Evolutionary conservation across 2,113 vertebrate genomes (phyloP).

Genomic region (Budorcas taxicolor): DNA sequence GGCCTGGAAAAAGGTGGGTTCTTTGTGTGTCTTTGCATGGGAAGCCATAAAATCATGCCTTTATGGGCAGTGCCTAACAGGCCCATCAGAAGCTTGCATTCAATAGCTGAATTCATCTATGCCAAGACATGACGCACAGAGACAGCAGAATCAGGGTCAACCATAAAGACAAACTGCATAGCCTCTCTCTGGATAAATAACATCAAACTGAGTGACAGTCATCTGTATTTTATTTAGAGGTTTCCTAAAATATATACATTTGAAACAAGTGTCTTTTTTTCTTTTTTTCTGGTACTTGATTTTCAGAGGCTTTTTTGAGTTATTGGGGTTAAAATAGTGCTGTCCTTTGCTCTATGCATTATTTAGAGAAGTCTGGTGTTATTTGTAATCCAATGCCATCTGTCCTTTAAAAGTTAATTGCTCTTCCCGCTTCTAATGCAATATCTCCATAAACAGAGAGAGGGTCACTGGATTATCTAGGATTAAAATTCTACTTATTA

Average conservation of each 20-base stretch:
- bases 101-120: not conserved
- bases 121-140: not conserved
- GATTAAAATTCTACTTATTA: constrained; percentile 32
- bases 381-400: constrained; percentile 35
- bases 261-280: not conserved
- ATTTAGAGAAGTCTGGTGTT: constrained; percentile 8
- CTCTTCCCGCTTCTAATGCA: constrained; percentile 2
- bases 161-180: not conserved
- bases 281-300: not conserved
- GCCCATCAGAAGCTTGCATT: not conserved
- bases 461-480: constrained; percentile 9
- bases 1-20: not conserved
- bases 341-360: not conserved
- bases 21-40: not conserved
- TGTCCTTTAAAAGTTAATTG: constrained; percentile 46
- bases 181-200: not conserved
- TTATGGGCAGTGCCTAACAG: not conserved
- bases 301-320: constrained; percentile 4
- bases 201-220: not conserved
- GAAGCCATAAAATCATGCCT: not conserved
- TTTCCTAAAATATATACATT: not conserved
- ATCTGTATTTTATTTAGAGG: not conserved
- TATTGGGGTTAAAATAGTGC: constrained; percentile 6
- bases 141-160: not conserved
- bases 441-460: not conserved